A percentile compares a stretch with the other conserved stretches of the same genome.
phyloP scores from a whole-genome alignment of 2,888 invertebrate species.

The Parasteatoda lunata region DNA sequence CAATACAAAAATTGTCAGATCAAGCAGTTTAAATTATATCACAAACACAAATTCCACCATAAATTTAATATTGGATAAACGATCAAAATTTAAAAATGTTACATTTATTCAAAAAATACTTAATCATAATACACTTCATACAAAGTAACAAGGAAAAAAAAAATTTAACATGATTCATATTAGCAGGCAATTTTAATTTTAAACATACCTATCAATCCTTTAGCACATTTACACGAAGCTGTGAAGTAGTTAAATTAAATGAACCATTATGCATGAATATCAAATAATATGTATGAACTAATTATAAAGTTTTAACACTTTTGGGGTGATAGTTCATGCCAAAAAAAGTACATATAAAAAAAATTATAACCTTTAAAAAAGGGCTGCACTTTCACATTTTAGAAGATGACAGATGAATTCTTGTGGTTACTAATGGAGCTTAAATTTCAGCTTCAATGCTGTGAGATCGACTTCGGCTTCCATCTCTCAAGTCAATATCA shows the following conservation, averaged over 20 bases:
- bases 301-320: too few relatives aligned
- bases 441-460: conserved; percentile 51
- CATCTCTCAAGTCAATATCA: conserved; percentile 2
- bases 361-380: conserved; percentile 65
- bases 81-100: conserved; percentile 6
- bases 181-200: too few relatives aligned
- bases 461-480: conserved; percentile 50
- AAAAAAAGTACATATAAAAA: conserved; percentile 46
- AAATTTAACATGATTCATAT: too few relatives aligned
- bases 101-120: neutral
- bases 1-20: conserved; percentile 68
- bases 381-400: conserved; percentile 20
- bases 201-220: too few relatives aligned
- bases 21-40: conserved; percentile 16
- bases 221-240: too few relatives aligned
- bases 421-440: neutral
- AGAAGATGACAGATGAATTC: conserved; percentile 2
- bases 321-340: neutral
- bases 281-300: too few relatives aligned
- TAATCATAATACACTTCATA: too few relatives aligned
- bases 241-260: too few relatives aligned
- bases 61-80: conserved; percentile 17
- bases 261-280: too few relatives aligned
- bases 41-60: conserved; percentile 47
- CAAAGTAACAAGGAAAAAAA: too few relatives aligned